Percentiles rank a stretch among this genome's conserved stretches.
These are phyloP conservation scores for Liposcelis brunnea DNA, from an alignment of 2,888 invertebrate species.

Conservation along the genomic window DNA sequence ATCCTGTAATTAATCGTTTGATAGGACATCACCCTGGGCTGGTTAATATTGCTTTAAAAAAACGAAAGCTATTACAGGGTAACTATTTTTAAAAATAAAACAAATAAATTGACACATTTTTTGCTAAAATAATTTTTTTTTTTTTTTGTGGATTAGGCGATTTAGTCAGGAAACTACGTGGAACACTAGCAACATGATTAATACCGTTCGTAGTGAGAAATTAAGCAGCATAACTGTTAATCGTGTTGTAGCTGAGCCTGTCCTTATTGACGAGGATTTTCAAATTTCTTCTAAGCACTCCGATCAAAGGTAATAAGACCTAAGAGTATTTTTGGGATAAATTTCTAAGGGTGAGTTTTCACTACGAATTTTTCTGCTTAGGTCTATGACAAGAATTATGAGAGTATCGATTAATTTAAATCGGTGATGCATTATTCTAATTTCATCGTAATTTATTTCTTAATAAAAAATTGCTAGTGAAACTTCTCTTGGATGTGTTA, in stretches of 20 bases:
- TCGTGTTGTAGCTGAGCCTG: slow-evolving; percentile 36
- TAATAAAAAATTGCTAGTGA: no score
- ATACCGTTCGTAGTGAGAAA: slow-evolving; percentile 24
- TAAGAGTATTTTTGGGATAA: slow-evolving; percentile 23
- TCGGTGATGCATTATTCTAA: no score
- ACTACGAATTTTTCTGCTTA: slow-evolving; percentile 38
- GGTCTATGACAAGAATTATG: background rate
- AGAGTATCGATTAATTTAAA: background rate
- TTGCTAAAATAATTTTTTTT: slow-evolving; percentile 3
- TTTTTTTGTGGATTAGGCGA: slow-evolving; percentile 28
- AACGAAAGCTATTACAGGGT: slow-evolving; percentile 90
- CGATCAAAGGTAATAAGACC: background rate
- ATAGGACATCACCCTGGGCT: slow-evolving; percentile 37
- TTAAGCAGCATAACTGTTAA: slow-evolving; percentile 36
- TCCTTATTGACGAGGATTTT: slow-evolving; percentile 47
- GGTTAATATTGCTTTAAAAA: slow-evolving; percentile 38
- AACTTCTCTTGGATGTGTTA: no score
- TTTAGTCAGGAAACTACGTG: slow-evolving; percentile 37
- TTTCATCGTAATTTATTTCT: slow-evolving; percentile 11
- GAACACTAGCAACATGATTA: slow-evolving; percentile 28
- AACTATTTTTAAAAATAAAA: no score
- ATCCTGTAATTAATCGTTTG: slow-evolving; percentile 76
- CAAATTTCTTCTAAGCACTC: slow-evolving; percentile 20
- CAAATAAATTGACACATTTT: no score
- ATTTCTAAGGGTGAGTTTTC: slow-evolving; percentile 44